phyloP scores from a whole-genome alignment of 2,113 vertebrate species.

The Myxocyprinus asiaticus region DNA sequence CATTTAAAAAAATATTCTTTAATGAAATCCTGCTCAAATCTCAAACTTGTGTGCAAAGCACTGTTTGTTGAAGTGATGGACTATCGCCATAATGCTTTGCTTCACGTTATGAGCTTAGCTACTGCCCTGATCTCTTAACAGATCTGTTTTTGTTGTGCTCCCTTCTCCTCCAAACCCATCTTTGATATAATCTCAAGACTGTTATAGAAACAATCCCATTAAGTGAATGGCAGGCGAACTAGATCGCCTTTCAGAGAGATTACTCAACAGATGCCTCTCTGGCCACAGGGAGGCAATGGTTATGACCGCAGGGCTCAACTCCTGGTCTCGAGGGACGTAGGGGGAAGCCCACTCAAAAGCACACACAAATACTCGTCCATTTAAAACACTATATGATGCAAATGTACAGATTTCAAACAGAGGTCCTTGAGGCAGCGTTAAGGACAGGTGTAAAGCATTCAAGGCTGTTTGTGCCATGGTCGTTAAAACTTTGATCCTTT shows the following conservation, averaged over 20 bases:
- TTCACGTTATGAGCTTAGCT: slow-evolving; percentile 15
- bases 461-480: neutral
- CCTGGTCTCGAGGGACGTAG: slow-evolving; percentile 43
- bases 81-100: neutral
- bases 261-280: slow-evolving; percentile 68
- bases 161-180: slow-evolving; percentile 38
- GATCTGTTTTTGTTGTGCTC: neutral
- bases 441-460: slow-evolving; percentile 42
- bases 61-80: neutral
- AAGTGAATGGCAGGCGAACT: slow-evolving; percentile 54
- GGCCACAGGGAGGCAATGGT: slow-evolving; percentile 54
- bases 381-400: slow-evolving; percentile 46
- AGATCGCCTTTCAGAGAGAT: slow-evolving; percentile 71
- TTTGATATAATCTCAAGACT: slow-evolving; percentile 57
- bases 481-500: slow-evolving; percentile 6
- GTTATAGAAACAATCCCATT: slow-evolving; percentile 69
- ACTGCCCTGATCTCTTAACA: slow-evolving; percentile 3
- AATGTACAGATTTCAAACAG: slow-evolving; percentile 7
- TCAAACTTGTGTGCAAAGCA: neutral
- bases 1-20: too few relatives aligned
- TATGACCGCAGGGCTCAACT: slow-evolving; percentile 58
- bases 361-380: slow-evolving; percentile 23
- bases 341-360: slow-evolving; percentile 33
- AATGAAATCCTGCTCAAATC: neutral
- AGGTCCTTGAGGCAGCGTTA: slow-evolving; percentile 25